phyloP scores from a whole-genome alignment of 2,113 vertebrate genomes.

The Dasyprocta punctata region DNA sequence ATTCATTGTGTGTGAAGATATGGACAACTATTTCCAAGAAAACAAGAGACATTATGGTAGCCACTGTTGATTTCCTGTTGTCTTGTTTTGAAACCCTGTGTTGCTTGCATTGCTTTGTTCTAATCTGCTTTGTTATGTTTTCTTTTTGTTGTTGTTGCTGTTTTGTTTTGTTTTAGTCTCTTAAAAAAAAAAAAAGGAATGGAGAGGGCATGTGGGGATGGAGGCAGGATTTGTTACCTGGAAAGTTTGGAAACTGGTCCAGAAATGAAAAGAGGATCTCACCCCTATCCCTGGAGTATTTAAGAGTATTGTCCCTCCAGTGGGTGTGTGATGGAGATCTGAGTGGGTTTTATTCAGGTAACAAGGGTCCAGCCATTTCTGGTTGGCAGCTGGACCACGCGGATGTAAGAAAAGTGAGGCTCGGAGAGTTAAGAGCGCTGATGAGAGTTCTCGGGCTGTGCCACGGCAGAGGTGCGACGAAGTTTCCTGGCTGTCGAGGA shows the following conservation, averaged over 20 bases:
- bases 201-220: neutral
- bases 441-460: neutral
- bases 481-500: neutral
- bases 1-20: no score
- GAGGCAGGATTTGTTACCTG: neutral
- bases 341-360: neutral
- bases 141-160: no score
- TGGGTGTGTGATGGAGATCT: neutral
- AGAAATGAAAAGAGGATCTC: neutral
- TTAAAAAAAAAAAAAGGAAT: no score
- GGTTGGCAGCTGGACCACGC: neutral
- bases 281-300: neutral
- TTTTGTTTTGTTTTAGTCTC: no score
- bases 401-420: neutral
- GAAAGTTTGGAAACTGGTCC: neutral
- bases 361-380: neutral
- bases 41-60: no score
- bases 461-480: neutral
- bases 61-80: no score
- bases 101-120: no score
- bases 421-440: neutral
- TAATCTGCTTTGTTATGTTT: no score
- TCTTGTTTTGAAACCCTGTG: no score
- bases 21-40: no score
- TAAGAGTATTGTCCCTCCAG: neutral